Base-by-base conservation (phyloP, 2,888 invertebrate species). In the Andrena minutula region DNA sequence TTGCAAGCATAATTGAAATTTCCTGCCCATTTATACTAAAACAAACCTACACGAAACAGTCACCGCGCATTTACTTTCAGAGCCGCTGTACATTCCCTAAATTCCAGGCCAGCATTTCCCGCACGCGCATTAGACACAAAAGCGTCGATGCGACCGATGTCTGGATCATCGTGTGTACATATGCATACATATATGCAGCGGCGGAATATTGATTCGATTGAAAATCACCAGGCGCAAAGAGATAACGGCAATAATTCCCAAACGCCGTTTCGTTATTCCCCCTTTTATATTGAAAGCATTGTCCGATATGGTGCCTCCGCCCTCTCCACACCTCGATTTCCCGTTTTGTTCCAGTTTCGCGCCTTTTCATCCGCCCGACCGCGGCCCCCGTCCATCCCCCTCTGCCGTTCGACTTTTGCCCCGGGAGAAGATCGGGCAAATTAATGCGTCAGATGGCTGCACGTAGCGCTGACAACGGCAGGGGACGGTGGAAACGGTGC, bases 201-300 rank as follows among this genome's bases (percentile, higher is more conserved):
- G 41, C 58, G 58, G 86, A 75, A 70, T 84, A 84, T 84, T 75
- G 79, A 74, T 82, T 73, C 77, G 79, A 83, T 80, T 83, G 81
- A 83, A 82, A 83, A 79, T 82, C 84, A 79, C 64, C 82, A 70
- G 74, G 85, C 85, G 88, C 86, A 82, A 89, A 89, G 79, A 75
- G 86, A 86, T 88, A 88, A 79, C 81, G 56, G 79, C 79, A 78
- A 85, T 86, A 85, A 87, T 87, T 80, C 74, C 74, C 53, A 12
- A 75, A 68, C 68, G 58, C 53, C 60, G 65, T 73, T 75, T 60
- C 80, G 71, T 63, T 71, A 30, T 63, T 75, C 71, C 26, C 51
- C 61, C 79, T 75, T 71, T 65, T 65, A 73, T 73, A 60, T 72
- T 35, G 72, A 51, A 58, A 58, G 49, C 79, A 70, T 81, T 79